These are phyloP conservation scores for Dolichoris vasculosae DNA, from an alignment of 1,140 invertebrate species.

Conservation along the genomic window DNA sequence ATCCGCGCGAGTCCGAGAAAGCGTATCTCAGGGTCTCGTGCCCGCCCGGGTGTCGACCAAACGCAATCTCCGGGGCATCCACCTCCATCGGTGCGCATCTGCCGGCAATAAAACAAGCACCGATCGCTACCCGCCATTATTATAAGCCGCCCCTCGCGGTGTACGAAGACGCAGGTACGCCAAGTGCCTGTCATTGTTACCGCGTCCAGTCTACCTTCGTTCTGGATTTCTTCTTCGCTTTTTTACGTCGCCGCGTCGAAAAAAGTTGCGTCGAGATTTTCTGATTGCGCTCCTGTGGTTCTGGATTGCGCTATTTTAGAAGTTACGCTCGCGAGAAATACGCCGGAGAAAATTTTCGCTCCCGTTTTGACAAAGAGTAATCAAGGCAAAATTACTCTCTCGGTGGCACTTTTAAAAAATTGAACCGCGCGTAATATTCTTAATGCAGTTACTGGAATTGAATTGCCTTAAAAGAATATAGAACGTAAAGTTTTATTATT, in stretches of 20 bases:
- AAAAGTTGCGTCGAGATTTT: not conserved
- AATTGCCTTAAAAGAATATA: not conserved
- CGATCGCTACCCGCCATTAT: slow-evolving; percentile 60
- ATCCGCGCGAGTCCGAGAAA: not conserved
- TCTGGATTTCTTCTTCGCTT: not conserved
- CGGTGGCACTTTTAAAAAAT: not conserved
- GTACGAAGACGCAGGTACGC: slow-evolving; percentile 34
- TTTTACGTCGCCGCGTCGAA: not conserved
- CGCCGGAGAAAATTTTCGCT: not conserved
- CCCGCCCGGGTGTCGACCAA: slow-evolving; percentile 5
- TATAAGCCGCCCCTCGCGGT: slow-evolving; percentile 52
- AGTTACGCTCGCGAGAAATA: not conserved
- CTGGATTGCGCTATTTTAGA: not conserved
- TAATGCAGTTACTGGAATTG: not conserved
- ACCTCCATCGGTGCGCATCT: slow-evolving; percentile 53
- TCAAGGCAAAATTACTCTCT: not conserved
- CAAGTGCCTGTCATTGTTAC: slow-evolving; percentile 25
- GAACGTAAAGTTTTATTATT: not conserved
- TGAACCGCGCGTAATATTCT: not conserved
- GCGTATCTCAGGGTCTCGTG: too few relatives aligned
- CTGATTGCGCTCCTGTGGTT: not conserved
- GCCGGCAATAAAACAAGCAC: slow-evolving; percentile 61
- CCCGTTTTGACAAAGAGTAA: not conserved
- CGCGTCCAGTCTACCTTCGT: not conserved
- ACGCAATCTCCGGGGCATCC: slow-evolving; percentile 35